Percentiles rank a stretch among this genome's conserved stretches.
These are phyloP conservation scores for Hylaeus anthracinus DNA, from an alignment of 1,140 invertebrate species.

Conservation along the genomic window DNA sequence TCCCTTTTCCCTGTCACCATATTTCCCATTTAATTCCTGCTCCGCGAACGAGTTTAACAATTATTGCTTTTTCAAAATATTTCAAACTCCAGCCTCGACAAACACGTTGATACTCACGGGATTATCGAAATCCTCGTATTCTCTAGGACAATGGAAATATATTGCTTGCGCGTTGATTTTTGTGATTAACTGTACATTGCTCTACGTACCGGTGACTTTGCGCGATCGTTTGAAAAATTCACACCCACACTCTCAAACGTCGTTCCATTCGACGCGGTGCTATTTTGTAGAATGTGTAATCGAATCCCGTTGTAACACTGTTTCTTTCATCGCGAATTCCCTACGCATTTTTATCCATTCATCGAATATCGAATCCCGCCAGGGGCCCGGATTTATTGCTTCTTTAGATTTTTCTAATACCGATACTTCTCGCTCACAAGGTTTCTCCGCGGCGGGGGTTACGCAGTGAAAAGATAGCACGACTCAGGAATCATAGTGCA, in stretches of 20 bases:
- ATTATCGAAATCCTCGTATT: no score
- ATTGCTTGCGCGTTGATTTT: no score
- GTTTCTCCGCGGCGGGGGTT: neutral
- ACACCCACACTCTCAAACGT: neutral
- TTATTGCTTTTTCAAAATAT: no score
- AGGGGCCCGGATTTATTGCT: constrained; percentile 16
- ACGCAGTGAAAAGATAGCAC: constrained; percentile 40
- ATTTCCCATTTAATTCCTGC: no score
- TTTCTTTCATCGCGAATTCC: neutral
- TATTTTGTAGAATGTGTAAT: neutral
- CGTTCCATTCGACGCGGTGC: neutral
- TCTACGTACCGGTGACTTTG: neutral
- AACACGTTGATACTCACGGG: no score
- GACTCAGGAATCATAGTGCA: constrained; percentile 37
- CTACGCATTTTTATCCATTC: neutral
- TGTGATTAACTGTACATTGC: neutral
- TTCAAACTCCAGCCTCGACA: no score
- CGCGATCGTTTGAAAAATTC: neutral
- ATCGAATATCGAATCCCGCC: constrained; percentile 2
- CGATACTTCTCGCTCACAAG: constrained; percentile 5
- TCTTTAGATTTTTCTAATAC: constrained; percentile 21
- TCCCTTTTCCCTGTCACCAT: no score
- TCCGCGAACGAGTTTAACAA: no score
- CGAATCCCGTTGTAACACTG: neutral
- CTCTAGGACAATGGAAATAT: no score